Base-by-base conservation (phyloP, 2,797 vertebrate genomes). In the Sebastes vulpes region DNA sequence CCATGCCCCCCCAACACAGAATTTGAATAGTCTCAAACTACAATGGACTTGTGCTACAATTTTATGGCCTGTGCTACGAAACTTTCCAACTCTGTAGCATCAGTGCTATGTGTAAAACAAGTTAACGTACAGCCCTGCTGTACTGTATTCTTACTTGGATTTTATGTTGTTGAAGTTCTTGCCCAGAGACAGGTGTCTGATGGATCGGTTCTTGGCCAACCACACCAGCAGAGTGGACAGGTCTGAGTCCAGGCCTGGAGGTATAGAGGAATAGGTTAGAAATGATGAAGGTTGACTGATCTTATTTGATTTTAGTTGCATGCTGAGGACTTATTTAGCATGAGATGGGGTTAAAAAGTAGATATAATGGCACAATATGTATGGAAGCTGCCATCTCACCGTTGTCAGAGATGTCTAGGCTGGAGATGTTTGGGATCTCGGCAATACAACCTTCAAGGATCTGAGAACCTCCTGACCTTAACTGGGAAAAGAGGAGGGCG, bases 81-180 rank as follows among this genome's bases (percentile, higher is more conserved):
- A 38, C 2, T 0, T 38, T 38, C 35, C 11, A 38, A 12, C 35
- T 38, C 35, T 38, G 35, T 38, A 38, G 35, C 2, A 38, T 14
- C 35, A 38, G 35, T 5, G 35, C 35, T 38, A 2, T 38, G 2
- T 38, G 11, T 12, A 38, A 38, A 38, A 38, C 11, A 38, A 38
- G 35, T 38, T 38, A 38, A 38, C 11, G 11, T 0, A 38, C 11
- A 14, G 35, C 12, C 5, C 35, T 38, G 35, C 32, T 1, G 31
- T 32, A 3, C 7, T 46, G 20, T 6, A 21, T 26, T 70, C 88
- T 90, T 96, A 99, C 98, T 99, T 99, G 90, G 98, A 97, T 92
- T 99, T 99, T 96, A 99, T 99, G 95, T 98, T 99, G 96, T 97
- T 99, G 96, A 99, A 99, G 89, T 99, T 99, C 95, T 98, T 99